Evolutionary conservation across 1,140 invertebrate genomes (phyloP), one percentile per base, ranked within the genome.

Genomic region (Aphelinus certus): DNA sequence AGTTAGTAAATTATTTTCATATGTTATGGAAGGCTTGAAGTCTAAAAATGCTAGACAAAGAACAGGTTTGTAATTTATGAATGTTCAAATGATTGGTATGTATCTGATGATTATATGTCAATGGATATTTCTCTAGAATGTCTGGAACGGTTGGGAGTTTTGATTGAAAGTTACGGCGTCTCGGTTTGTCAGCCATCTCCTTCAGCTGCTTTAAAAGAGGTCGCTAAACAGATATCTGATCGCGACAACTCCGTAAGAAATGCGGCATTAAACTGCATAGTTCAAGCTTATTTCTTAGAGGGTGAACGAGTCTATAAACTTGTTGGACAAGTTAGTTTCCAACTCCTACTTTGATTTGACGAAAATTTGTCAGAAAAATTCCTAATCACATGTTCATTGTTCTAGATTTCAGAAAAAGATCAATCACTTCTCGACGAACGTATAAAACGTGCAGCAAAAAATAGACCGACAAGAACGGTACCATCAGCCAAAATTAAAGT

Each of bases 41-140:
- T 97, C 96, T 0, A 99, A 99, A 87, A 99, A 99, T 89, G 94
- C 97, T 3, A 91, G 97, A 70, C 97, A 99, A 87, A 90, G 97
- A 84, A 94, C 96, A 80, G 94, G 93, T 94, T 83, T 83, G 82
- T 81, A 62, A 45, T 55, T 79, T 46, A 55, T 26, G 3, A 62
- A 73, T n/a, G 3, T 73, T 58, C 47, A 26, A 26, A 26, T 26
- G 26, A 26, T 26, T 26, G 26, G 26, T 26, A 26, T 26, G 0
- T 26, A 26, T n/a, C 53, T 68, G 5, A 57, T 56, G n/a, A 43
- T 45, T 49, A 7, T 55, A 1, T 43, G 53, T 55, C 26, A n/a
- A 63, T 46, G 51, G 26, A 76, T 73, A 10, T 83, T 26, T 26
- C 26, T 82, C 48, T 82, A 92, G 97, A 99, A 88, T 99, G 97